Base-by-base conservation (phyloP, 2,888 invertebrate genomes). In the Drosophila neutralis region DNA sequence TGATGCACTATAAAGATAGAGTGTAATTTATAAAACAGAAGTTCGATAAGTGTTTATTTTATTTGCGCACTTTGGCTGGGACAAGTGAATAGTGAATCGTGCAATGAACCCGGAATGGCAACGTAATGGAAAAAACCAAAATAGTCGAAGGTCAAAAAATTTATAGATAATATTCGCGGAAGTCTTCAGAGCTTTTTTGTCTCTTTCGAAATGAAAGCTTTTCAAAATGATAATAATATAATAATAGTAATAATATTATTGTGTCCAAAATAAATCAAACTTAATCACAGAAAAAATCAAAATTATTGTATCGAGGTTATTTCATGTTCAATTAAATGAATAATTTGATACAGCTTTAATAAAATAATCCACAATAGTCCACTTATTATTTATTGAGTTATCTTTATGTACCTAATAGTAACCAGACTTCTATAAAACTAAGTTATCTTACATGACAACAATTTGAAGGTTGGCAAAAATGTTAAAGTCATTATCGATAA, bases 1-100 rank as follows among this genome's bases (percentile, higher is more conserved):
- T 27, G 64, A 69, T 10, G 60, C 29, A 15, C 18, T 74, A 27
- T 78, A 58, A 31, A 38, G 10, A 35, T 13, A 27, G 27, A 40
- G 2, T 4, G 1, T 7, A 7, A 15, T 15, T 42, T 21, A 21
- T 21, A 13, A 13, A 42, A 29, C 45, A 53, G 40, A 2, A 18
- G 1, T 8, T 10, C 7, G 35, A 53, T 60, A 49, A 33, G 8
- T 60, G 3, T 13, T 38, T 38, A 38, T 40, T 18, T 24, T 15
- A 21, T 42, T 56, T 29, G 18, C 5, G 10, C 35, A 27, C n/a
- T 29, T 51, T n/a, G 6, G 31, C 35, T 4, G 33, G 2, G n/a
- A 51, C 29, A 4, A 35, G 29, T 29, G 29, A 35, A n/a, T 36
- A 29, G 40, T 18, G 13, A n/a, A 45, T 48, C 21, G 15, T n/a